phyloP scores from a whole-genome alignment of 1,140 invertebrate genomes.

The Adelges cooleyi region DNA sequence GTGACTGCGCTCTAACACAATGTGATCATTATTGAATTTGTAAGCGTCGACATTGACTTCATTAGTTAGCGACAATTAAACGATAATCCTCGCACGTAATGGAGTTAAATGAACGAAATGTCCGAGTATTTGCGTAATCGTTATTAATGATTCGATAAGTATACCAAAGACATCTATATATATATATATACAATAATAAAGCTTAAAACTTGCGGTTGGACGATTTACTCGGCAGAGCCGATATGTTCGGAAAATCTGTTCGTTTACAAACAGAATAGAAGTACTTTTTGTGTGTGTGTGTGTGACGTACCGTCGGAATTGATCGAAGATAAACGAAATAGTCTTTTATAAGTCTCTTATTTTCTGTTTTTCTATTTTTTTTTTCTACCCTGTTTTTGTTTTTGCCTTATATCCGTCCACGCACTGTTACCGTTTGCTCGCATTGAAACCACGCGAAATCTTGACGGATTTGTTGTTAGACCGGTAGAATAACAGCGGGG shows the following conservation, averaged over 20 bases:
- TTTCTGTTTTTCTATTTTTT: not conserved
- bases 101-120: no score
- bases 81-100: no score
- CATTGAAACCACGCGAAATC: not conserved
- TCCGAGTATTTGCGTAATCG: no score
- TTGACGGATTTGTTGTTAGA: slow-evolving; percentile 16
- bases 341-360: slow-evolving; percentile 6
- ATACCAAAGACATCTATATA: no score
- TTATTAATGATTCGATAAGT: no score
- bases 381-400: not conserved
- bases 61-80: no score
- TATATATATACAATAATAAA: no score
- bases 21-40: no score
- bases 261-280: slow-evolving; percentile 11
- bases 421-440: not conserved
- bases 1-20: no score
- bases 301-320: not conserved
- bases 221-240: no score
- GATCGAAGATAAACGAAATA: slow-evolving; percentile 20
- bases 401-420: not conserved
- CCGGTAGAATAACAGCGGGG: not conserved
- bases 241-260: slow-evolving; percentile 16
- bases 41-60: no score
- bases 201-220: no score
- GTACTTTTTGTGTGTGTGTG: slow-evolving; percentile 5